Base-by-base conservation (phyloP, 2,888 invertebrate genomes). In the Osmoderma eremita region DNA sequence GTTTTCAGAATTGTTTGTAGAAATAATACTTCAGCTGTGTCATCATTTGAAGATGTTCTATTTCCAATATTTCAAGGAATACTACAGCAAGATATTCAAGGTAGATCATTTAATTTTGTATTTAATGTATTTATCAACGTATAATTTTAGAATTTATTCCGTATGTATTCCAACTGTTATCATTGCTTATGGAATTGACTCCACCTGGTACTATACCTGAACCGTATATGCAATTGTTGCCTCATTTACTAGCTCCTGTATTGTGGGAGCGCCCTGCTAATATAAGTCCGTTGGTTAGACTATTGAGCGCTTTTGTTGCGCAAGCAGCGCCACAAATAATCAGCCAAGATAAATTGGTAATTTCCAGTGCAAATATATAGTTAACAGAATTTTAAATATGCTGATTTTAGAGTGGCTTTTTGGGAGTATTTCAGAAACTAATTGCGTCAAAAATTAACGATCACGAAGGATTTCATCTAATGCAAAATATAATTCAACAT, bases 91-190 rank as follows among this genome's bases (percentile, higher is more conserved):
- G 98, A 99, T 81, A 91, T 95, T 24, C 91, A 93, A 87, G 93
- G 93, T 93, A 79, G 65, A 65, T 63, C 22, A 49, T 45, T 17
- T 48, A 38, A 50, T 42, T 15, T 20, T 24, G 8, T 41, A 18
- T 18, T 15, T n/a, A 6, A 12, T 8, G 2, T 56, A 6, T 58
- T 20, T 58, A 6, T 41, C 5, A 10, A 8, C 8, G 13, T 5
- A 30, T 38, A 8, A n/a, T 75, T 72, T 18, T 87, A 89, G 98
- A 98, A 82, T 98, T 99, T 84, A 93, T 98, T 83, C 98, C 98
- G 0, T 99, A 99, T 83, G 95, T 97, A 51, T 98, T 99, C 82
- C 99, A 99, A 93, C 91, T 99, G 83, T 84, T 98, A 42, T 95
- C 97, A 0, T 84, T 98, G 17, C 84, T 98, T 65, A 86, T 98